Percentiles rank a stretch among this genome's conserved stretches.
These are phyloP conservation scores for Tinamus guttatus DNA, from an alignment of 2,113 vertebrate genomes.

Conservation along the genomic window DNA sequence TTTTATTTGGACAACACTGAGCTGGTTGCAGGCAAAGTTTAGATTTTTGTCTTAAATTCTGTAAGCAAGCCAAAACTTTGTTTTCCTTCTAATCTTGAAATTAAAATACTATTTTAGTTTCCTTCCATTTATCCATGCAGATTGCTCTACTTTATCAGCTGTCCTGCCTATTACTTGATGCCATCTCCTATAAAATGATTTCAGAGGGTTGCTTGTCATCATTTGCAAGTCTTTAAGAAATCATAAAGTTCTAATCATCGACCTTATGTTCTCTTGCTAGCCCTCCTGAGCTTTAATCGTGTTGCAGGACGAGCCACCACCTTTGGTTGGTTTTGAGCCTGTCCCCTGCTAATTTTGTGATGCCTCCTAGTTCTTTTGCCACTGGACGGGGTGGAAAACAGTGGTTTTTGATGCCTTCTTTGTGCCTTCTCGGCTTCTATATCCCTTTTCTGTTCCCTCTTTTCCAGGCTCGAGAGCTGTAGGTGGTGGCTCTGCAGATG, in stretches of 20 bases:
- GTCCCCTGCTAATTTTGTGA: background rate
- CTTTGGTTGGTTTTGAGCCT: background rate
- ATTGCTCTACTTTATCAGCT: background rate
- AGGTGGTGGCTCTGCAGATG: background rate
- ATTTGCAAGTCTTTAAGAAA: background rate
- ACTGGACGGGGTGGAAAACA: background rate
- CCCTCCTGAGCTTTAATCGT: background rate
- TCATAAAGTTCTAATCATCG: rapidly evolving
- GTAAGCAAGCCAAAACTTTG: background rate
- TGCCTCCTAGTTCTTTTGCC: background rate
- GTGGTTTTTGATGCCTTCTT: background rate
- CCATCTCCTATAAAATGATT: background rate
- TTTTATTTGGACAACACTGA: background rate
- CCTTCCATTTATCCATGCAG: background rate
- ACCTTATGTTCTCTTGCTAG: background rate
- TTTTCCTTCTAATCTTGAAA: background rate
- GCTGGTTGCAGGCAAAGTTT: too few relatives aligned
- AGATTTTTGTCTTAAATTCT: too few relatives aligned
- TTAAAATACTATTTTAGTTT: background rate
- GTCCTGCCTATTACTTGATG: background rate
- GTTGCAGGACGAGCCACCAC: background rate
- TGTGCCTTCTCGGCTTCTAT: background rate
- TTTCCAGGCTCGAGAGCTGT: background rate
- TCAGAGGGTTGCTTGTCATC: background rate
- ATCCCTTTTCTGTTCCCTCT: background rate